Conservation (phyloP, 2,797 vertebrate genomes). For the Pseudomugil tenellus region DNA sequence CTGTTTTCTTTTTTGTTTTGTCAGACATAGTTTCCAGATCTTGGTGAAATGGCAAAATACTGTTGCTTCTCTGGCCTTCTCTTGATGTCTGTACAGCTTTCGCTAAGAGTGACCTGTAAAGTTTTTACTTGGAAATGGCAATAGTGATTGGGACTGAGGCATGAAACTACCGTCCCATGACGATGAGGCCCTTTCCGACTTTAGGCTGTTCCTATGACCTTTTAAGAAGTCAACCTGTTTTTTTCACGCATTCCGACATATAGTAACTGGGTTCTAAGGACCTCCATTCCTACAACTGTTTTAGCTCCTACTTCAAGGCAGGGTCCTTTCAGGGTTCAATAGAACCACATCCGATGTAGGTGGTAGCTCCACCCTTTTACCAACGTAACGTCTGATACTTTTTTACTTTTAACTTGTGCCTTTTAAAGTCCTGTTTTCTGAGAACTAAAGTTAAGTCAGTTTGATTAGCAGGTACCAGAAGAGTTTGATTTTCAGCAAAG, state of each 20-base stretch:
- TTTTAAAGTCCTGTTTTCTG: constrained; percentile 43
- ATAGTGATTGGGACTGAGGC: constrained; percentile 48
- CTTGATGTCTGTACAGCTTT: constrained; percentile 52
- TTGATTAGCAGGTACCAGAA: constrained; percentile 33
- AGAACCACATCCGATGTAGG: too few relatives aligned
- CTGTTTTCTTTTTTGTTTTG: constrained; percentile 37
- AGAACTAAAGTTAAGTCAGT: constrained; percentile 39
- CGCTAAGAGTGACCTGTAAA: constrained; percentile 48
- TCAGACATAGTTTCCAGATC: constrained; percentile 66
- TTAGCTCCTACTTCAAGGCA: too few relatives aligned
- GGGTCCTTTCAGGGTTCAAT: too few relatives aligned
- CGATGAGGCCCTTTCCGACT: too few relatives aligned
- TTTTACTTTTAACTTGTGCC: too few relatives aligned
- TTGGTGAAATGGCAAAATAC: constrained; percentile 73
- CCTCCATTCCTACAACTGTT: too few relatives aligned
- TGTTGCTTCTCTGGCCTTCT: constrained; percentile 67
- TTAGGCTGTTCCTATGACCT: too few relatives aligned
- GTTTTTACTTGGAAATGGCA: constrained; percentile 36
- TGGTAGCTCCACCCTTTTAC: too few relatives aligned
- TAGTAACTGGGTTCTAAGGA: too few relatives aligned
- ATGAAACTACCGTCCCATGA: constrained; percentile 58
- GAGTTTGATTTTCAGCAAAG: constrained; percentile 11
- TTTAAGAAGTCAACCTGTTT: too few relatives aligned
- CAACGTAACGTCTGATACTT: too few relatives aligned
- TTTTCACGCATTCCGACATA: too few relatives aligned